Evolutionary conservation across 2,888 invertebrate species (phyloP).

Genomic region (Sycophila texana): DNA sequence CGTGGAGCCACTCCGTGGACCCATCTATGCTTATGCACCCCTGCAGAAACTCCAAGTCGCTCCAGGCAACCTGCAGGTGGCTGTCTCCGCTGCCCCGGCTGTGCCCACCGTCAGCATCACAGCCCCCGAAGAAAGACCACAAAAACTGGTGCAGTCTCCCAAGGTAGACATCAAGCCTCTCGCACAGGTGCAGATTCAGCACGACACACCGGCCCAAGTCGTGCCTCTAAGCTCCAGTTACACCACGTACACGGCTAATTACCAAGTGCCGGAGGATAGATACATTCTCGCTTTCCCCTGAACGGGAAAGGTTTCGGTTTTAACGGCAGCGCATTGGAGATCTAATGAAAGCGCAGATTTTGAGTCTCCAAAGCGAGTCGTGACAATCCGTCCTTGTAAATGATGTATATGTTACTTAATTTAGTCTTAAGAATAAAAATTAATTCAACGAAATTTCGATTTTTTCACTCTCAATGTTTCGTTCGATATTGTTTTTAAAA

Average conservation of each 20-base stretch:
- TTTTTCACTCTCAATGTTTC: not conserved
- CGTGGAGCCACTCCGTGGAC: conserved; percentile 81
- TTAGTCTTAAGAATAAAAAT: conserved; percentile 46
- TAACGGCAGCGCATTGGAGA: not conserved
- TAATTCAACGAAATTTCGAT: conserved; percentile 3
- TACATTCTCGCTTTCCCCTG: conserved; percentile 64
- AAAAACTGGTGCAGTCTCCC: conserved; percentile 54
- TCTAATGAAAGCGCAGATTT: no score
- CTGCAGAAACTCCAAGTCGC: conserved; percentile 70
- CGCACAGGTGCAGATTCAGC: conserved; percentile 68
- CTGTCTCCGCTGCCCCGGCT: conserved; percentile 56
- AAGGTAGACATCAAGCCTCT: conserved; percentile 69
- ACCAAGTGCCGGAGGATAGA: conserved; percentile 67
- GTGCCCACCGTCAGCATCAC: conserved; percentile 21
- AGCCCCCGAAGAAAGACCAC: conserved; percentile 55
- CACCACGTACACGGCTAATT: conserved; percentile 67
- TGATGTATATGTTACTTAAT: conserved; percentile 56
- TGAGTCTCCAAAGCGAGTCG: no score
- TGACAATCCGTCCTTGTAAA: conserved; percentile 57
- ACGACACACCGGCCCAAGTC: conserved; percentile 63
- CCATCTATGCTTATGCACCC: conserved; percentile 78
- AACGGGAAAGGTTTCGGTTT: not conserved
- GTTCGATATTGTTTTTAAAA: not conserved
- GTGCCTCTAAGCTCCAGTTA: conserved; percentile 66
- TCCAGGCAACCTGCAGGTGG: conserved; percentile 57